A percentile compares a stretch with the other conserved stretches of the same genome.
Evolutionary conservation across 2,888 invertebrate species (phyloP).

Genomic region (Lingula anatina): DNA sequence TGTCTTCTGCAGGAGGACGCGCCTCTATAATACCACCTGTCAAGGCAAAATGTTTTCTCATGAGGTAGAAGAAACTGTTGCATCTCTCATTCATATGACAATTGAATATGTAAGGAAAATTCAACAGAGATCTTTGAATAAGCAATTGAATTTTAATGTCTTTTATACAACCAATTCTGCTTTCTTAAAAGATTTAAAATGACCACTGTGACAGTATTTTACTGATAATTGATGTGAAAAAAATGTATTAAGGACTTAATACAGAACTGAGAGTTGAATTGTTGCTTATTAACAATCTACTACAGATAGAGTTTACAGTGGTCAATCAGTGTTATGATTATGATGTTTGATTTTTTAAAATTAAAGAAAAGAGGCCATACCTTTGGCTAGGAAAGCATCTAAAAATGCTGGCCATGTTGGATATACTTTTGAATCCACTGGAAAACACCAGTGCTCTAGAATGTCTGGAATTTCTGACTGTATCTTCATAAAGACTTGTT

Average conservation of each 20-base stretch:
- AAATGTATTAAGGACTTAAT: too few relatives aligned
- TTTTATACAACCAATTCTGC: too few relatives aligned
- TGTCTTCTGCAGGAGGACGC: constrained; percentile 49
- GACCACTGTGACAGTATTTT: too few relatives aligned
- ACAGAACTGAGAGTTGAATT: too few relatives aligned
- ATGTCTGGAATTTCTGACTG: constrained; percentile 45
- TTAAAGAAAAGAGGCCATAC: constrained; percentile 15
- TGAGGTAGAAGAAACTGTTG: not conserved
- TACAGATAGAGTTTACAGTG: too few relatives aligned
- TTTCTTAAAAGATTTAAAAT: too few relatives aligned
- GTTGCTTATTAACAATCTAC: too few relatives aligned
- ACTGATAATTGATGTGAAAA: too few relatives aligned
- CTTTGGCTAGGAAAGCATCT: constrained; percentile 42
- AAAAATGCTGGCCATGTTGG: constrained; percentile 41
- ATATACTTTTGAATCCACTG: constrained; percentile 38
- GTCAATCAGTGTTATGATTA: too few relatives aligned
- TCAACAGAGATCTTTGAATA: too few relatives aligned
- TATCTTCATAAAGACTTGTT: constrained; percentile 48
- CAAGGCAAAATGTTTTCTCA: not conserved
- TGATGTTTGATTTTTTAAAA: too few relatives aligned
- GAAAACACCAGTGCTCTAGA: constrained; percentile 28
- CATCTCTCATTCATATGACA: not conserved
- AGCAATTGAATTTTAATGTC: too few relatives aligned
- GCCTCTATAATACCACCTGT: constrained; percentile 52
- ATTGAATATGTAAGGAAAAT: not conserved